These are phyloP conservation scores for Gonatopus flavifemur DNA, from an alignment of 1,140 invertebrate genomes.

Conservation along the genomic window DNA sequence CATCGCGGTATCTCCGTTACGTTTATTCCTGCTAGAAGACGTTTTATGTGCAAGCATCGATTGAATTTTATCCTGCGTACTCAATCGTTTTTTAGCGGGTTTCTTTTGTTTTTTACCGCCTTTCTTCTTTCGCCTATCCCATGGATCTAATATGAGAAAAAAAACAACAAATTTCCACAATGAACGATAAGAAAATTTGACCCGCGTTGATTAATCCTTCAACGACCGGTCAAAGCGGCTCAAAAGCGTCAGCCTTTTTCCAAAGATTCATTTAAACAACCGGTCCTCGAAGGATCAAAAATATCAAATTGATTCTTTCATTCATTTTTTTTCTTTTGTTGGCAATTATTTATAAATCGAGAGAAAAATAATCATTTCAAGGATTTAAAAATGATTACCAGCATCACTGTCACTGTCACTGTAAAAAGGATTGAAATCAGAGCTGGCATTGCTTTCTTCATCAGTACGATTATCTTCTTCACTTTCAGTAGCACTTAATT, in stretches of 20 bases:
- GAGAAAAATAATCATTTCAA: neutral
- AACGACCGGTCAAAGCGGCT: too few relatives aligned
- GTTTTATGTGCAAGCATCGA: constrained; percentile 66
- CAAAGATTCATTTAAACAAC: too few relatives aligned
- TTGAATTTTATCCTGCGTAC: constrained; percentile 77
- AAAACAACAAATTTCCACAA: too few relatives aligned
- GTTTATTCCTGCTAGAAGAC: constrained; percentile 34
- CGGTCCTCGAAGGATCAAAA: too few relatives aligned
- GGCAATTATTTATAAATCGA: constrained; percentile 3
- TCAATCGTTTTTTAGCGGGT: constrained; percentile 66
- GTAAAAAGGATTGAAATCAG: constrained; percentile 87
- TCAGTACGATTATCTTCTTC: constrained; percentile 63
- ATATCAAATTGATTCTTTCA: too few relatives aligned
- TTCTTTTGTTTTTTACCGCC: constrained; percentile 71
- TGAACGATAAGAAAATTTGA: too few relatives aligned
- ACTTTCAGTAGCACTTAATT: constrained; percentile 63
- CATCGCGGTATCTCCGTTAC: constrained; percentile 37
- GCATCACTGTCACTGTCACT: constrained; percentile 83
- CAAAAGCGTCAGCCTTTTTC: too few relatives aligned
- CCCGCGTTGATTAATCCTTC: too few relatives aligned
- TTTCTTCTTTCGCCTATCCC: constrained; percentile 76
- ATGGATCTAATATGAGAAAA: constrained; percentile 77
- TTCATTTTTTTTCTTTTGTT: too few relatives aligned
- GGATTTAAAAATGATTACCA: constrained; percentile 55
- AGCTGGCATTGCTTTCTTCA: constrained; percentile 70